Conservation (phyloP, 2,113 vertebrate species). For the Neotragus pygmaeus region DNA sequence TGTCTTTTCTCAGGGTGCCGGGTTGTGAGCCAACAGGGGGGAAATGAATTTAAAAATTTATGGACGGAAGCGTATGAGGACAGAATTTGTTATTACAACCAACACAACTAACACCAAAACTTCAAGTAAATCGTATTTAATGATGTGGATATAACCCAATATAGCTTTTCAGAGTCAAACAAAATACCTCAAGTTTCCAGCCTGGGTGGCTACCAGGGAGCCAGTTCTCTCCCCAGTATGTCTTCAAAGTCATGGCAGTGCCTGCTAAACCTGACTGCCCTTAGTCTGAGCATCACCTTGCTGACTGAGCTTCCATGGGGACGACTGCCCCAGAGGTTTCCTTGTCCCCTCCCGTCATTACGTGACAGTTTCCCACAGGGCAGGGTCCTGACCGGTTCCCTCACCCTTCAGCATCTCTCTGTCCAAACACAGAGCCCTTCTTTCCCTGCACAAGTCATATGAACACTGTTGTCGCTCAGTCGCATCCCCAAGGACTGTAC, state of each 20-base stretch:
- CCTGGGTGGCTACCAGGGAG: not conserved
- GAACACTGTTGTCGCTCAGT: not conserved
- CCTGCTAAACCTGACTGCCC: not conserved
- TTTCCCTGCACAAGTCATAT: not conserved
- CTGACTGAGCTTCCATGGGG: not conserved
- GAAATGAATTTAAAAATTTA: not conserved
- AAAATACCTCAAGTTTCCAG: not conserved
- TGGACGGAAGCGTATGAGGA: not conserved
- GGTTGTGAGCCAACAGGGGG: not conserved
- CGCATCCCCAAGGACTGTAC: not conserved
- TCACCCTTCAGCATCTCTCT: not conserved
- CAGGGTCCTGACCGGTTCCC: not conserved
- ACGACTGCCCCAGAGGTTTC: not conserved
- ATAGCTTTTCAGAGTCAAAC: not conserved
- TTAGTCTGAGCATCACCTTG: not conserved
- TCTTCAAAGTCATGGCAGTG: not conserved
- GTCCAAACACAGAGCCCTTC: not conserved
- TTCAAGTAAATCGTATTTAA: constrained; percentile 9
- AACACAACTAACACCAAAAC: not conserved
- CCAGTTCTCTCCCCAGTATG: not conserved
- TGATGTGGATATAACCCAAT: not conserved
- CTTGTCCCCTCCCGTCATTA: not conserved
- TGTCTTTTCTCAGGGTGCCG: not conserved
- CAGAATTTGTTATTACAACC: not conserved
- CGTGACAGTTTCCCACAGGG: not conserved